A percentile compares a stretch with the other conserved stretches of the same genome.
Conservation (phyloP, 2,888 invertebrate genomes). For the Hirtodrosophila duncani region DNA sequence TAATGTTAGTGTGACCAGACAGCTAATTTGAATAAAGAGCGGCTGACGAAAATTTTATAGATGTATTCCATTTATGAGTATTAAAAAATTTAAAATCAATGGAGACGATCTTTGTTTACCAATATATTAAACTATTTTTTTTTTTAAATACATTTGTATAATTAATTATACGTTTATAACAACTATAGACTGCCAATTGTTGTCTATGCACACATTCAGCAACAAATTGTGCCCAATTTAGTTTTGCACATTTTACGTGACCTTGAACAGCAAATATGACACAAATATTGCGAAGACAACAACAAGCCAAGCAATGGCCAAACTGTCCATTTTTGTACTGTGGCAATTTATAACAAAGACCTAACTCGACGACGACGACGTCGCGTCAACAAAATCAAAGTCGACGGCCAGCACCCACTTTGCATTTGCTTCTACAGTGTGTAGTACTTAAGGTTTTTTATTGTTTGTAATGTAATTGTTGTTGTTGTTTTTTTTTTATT, state of each 20-base stretch:
- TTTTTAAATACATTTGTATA: too few species aligned
- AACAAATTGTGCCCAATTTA: slow-evolving; percentile 15
- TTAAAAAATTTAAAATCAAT: too few species aligned
- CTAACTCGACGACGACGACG: slow-evolving; percentile 6
- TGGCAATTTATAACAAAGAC: slow-evolving; percentile 11
- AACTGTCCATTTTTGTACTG: not conserved
- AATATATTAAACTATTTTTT: too few species aligned
- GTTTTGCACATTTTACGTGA: slow-evolving; percentile 17
- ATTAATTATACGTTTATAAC: too few species aligned
- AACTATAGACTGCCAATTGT: too few species aligned
- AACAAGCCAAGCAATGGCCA: not conserved
- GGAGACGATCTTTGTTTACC: too few species aligned
- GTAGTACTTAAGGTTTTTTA: slow-evolving; percentile 10
- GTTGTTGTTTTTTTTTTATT: slow-evolving; percentile 48
- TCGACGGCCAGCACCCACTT: slow-evolving; percentile 31
- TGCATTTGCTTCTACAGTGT: slow-evolving; percentile 21
- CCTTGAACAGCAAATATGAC: slow-evolving; percentile 54
- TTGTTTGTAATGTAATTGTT: slow-evolving; percentile 15
- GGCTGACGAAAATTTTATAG: too few species aligned
- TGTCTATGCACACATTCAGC: too few species aligned
- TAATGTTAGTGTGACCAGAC: too few species aligned
- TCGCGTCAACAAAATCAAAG: not conserved
- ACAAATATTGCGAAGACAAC: slow-evolving; percentile 45
- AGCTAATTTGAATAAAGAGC: too few species aligned
- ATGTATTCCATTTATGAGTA: too few species aligned